Percentiles rank a stretch among this genome's conserved stretches.
These are phyloP conservation scores for Drosophila mauritiana DNA, from an alignment of 1,140 invertebrate genomes.

Conservation along the genomic window DNA sequence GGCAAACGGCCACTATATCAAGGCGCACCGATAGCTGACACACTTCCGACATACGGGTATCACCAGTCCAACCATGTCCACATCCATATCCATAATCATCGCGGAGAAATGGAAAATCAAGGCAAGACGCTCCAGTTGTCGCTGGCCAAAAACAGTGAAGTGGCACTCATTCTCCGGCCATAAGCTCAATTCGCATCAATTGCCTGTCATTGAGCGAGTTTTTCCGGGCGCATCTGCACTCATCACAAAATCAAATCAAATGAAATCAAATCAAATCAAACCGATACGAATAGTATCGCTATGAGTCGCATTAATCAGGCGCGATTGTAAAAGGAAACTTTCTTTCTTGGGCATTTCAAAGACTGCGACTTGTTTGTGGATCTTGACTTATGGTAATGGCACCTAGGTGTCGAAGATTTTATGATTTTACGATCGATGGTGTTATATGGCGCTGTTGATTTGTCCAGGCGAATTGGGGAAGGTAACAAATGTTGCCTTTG, in stretches of 20 bases:
- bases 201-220: conserved; percentile 59
- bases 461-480: conserved; percentile 31
- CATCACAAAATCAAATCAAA: conserved; percentile 62
- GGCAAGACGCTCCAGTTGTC: conserved; percentile 37
- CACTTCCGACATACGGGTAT: conserved; percentile 64
- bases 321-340: conserved; percentile 72
- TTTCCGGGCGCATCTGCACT: conserved; percentile 56
- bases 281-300: conserved; percentile 30
- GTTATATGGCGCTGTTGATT: conserved; percentile 32
- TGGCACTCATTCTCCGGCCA: conserved; percentile 37
- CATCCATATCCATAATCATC: conserved; percentile 24
- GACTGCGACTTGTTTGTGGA: conserved; percentile 31
- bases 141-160: conserved; percentile 43
- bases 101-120: conserved; percentile 55
- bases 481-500: conserved; percentile 35
- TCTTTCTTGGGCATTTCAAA: conserved; percentile 48
- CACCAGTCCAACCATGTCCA: conserved; percentile 39
- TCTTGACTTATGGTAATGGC: conserved; percentile 50
- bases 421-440: conserved; percentile 42
- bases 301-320: conserved; percentile 51
- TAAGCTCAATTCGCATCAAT: conserved; percentile 65
- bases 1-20: conserved; percentile 12
- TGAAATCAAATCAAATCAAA: conserved; percentile 50
- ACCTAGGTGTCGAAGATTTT: conserved; percentile 64
- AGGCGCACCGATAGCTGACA: conserved; percentile 45